A percentile compares a stretch with the other conserved stretches of the same genome.
Conservation (phyloP, 2,888 invertebrate genomes). For the Pseudolycoriella hygida region DNA sequence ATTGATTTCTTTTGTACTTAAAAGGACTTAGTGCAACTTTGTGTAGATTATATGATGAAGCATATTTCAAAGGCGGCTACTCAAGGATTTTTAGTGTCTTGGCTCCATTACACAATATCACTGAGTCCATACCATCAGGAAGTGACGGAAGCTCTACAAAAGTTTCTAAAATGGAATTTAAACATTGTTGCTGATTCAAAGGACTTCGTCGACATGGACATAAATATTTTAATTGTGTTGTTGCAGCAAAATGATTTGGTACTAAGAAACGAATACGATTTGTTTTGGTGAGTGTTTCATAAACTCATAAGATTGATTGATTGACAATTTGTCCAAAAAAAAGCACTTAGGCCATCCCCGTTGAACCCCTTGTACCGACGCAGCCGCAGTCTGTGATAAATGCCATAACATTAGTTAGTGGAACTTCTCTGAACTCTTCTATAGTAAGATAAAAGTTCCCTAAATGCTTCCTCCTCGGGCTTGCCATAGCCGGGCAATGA, state of each 20-base stretch:
- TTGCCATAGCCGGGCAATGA: no score
- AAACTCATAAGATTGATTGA: no score
- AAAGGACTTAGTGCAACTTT: constrained; percentile 64
- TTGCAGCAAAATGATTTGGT: constrained; percentile 76
- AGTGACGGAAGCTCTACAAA: constrained; percentile 47
- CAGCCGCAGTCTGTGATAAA: no score
- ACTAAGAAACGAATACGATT: constrained; percentile 70
- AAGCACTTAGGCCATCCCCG: no score
- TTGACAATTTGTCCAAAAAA: no score
- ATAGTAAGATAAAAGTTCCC: no score
- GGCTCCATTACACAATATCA: constrained; percentile 79
- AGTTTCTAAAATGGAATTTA: constrained; percentile 82
- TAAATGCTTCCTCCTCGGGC: no score
- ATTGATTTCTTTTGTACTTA: constrained; percentile 12
- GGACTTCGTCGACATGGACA: constrained; percentile 69
- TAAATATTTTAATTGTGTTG: constrained; percentile 55
- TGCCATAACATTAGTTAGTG: no score
- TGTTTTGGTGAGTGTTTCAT: constrained; percentile 40
- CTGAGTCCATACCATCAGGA: constrained; percentile 44
- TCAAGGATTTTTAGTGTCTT: constrained; percentile 66
- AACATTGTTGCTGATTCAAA: constrained; percentile 60
- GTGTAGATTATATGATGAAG: constrained; percentile 72
- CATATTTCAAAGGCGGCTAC: constrained; percentile 72
- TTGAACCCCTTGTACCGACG: no score
- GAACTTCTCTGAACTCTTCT: no score